Percentiles rank a stretch among this genome's conserved stretches.
These are phyloP conservation scores for Cliona cf. orientalis DNA, from an alignment of 37 sponge, comb jelly and placozoan genomes.

Conservation along the genomic window DNA sequence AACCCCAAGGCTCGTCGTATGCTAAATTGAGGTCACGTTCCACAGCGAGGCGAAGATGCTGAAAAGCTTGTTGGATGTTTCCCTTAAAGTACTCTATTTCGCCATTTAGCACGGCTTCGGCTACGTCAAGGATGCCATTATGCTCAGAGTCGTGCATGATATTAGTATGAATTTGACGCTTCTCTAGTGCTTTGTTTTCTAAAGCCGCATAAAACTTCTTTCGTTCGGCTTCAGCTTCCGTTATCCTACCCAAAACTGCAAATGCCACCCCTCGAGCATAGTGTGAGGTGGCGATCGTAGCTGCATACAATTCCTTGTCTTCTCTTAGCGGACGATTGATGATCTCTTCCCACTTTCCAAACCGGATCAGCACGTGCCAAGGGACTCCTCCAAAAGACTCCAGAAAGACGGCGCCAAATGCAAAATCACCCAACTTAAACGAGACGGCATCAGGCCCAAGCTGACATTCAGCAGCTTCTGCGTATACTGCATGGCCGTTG, in stretches of 20 bases:
- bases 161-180: constrained; percentile 43
- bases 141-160: constrained; percentile 54
- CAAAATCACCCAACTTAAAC: constrained; percentile 37
- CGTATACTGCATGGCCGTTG: constrained; percentile 57
- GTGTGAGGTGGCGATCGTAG: constrained; percentile 40
- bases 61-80: constrained; percentile 53
- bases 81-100: constrained; percentile 71
- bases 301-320: constrained; percentile 54
- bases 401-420: constrained; percentile 46
- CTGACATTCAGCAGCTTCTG: constrained; percentile 54
- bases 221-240: constrained; percentile 60
- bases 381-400: constrained; percentile 53
- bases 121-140: constrained; percentile 63
- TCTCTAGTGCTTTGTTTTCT: constrained; percentile 44
- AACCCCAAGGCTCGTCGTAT: constrained; percentile 76
- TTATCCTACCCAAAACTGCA: constrained; percentile 57
- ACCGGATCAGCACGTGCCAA: constrained; percentile 73
- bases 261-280: constrained; percentile 77
- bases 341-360: constrained; percentile 76
- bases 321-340: constrained; percentile 53
- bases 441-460: constrained; percentile 51
- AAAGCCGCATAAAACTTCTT: constrained; percentile 44
- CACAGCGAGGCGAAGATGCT: constrained; percentile 62
- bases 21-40: constrained; percentile 46
- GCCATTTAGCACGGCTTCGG: constrained; percentile 65